phyloP scores from a whole-genome alignment of 2,797 vertebrate genomes.

The Chloroceryle amazona region DNA sequence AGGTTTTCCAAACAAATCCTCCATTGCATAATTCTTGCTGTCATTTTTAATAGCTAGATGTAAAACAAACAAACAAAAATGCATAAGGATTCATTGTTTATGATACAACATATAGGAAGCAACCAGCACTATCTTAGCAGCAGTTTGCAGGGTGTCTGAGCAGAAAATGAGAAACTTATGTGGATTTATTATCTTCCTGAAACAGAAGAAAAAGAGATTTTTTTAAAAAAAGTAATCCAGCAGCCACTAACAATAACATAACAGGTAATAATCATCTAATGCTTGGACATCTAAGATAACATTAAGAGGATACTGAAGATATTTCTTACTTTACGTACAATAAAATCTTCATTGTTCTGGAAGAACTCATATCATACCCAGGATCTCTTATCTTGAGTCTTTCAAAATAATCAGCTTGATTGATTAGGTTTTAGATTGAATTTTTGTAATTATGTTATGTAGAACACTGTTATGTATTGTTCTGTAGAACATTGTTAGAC shows the following conservation, averaged over 20 bases:
- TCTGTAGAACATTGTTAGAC: background rate
- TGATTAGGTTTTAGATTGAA: background rate
- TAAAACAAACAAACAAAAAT: background rate
- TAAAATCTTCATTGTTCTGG: background rate
- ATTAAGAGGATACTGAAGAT: background rate
- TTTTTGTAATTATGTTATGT: background rate
- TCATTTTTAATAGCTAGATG: background rate
- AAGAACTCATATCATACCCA: background rate
- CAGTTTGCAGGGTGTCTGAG: background rate
- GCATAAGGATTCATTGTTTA: background rate
- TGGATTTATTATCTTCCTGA: background rate
- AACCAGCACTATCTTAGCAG: background rate
- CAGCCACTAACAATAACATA: background rate
- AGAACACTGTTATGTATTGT: background rate
- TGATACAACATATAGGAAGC: background rate
- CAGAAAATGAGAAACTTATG: background rate
- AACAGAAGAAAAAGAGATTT: background rate
- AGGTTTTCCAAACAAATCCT: slow-evolving; percentile 8
- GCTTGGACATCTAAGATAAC: background rate
- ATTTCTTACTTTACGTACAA: background rate
- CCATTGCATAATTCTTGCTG: background rate
- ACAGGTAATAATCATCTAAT: background rate
- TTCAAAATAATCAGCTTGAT: background rate
- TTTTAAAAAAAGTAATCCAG: background rate
- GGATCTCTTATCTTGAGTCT: background rate